Evolutionary conservation across 2,888 invertebrate species (phyloP).

Genomic region (Diarsia mendica): DNA sequence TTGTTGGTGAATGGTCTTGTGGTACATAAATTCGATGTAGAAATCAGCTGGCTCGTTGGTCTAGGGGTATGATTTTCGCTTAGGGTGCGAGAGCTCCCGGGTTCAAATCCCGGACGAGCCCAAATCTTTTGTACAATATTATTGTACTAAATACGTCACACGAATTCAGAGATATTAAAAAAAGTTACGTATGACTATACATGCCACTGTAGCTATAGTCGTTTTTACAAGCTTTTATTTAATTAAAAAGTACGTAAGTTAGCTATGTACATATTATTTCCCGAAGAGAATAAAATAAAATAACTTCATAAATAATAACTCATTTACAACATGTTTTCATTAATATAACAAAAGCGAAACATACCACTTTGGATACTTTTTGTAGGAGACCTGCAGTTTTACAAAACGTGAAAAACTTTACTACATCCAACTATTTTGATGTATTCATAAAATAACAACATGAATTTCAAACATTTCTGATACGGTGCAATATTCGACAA

Average conservation of each 20-base stretch:
- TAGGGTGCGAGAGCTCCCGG: conserved; percentile 91
- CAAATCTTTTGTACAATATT: conserved; percentile 55
- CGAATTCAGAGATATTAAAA: too few species aligned
- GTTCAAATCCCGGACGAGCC: conserved; percentile 90
- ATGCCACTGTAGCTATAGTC: too few species aligned
- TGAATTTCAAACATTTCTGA: conserved; percentile 3
- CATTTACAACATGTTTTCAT: not conserved
- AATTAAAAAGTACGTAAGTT: not conserved
- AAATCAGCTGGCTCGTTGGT: conserved; percentile 85
- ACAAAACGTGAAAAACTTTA: not conserved
- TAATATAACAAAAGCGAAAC: not conserved
- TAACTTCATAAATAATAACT: not conserved
- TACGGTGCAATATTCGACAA: conserved; percentile 32
- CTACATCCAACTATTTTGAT: not conserved
- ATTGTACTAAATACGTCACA: not conserved
- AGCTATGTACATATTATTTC: not conserved
- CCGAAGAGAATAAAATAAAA: not conserved
- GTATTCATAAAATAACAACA: conserved; percentile 8
- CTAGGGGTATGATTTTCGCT: conserved; percentile 91
- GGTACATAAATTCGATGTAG: not conserved
- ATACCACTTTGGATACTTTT: not conserved
- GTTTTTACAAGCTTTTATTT: too few species aligned
- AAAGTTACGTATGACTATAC: too few species aligned
- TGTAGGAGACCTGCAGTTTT: too few species aligned
- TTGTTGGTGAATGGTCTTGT: conserved; percentile 13